phyloP scores from a whole-genome alignment of 2,113 vertebrate genomes.

The Struthio camelus region DNA sequence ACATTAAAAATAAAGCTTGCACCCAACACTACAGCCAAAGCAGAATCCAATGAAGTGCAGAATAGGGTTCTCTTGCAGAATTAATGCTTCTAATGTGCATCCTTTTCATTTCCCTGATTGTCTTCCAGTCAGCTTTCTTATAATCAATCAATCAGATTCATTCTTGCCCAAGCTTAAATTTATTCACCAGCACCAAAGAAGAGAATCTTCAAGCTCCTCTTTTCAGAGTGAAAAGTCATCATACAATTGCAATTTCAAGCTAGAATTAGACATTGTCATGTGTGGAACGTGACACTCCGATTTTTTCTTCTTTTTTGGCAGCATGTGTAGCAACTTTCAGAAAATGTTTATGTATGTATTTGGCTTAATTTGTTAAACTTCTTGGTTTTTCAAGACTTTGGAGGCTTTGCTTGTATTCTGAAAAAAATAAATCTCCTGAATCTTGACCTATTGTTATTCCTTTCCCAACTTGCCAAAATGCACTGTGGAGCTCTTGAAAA shows the following conservation, averaged over 20 bases:
- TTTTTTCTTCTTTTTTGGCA: neutral
- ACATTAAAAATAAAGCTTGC: constrained; percentile 24
- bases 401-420: neutral
- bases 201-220: neutral
- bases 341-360: neutral
- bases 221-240: neutral
- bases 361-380: neutral
- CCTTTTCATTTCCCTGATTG: constrained; percentile 23
- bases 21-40: neutral
- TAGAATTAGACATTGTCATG: neutral
- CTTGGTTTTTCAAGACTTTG: neutral
- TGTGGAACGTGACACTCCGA: neutral
- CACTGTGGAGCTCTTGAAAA: neutral
- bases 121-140: neutral
- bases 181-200: neutral
- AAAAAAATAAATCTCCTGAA: neutral
- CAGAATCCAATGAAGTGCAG: constrained; percentile 24
- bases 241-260: neutral
- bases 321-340: neutral
- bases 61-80: neutral
- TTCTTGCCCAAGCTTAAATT: neutral
- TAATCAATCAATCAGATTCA: neutral
- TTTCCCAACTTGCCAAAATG: neutral
- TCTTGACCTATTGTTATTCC: neutral
- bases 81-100: neutral